Base-by-base conservation (phyloP, 2,888 invertebrate species). In the Gnatocerus cornutus region DNA sequence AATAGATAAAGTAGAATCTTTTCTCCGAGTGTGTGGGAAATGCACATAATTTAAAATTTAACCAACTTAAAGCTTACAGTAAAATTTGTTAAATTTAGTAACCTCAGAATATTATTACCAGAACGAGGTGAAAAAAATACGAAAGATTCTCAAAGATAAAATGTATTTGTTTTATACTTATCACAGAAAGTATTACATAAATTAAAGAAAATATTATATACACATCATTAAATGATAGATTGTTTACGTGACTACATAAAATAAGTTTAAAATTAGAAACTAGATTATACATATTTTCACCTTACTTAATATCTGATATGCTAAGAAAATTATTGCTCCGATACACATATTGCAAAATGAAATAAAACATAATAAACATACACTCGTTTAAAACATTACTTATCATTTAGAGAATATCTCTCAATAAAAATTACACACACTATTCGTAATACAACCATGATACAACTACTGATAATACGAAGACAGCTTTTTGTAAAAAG, bases 251-350 rank as follows among this genome's bases (percentile, higher is more conserved):
- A 43, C 50, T 59, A 52, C 41, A 43, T 43, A 61, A 68, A 62
- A 55, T 48, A 56, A 62, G 39, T 62, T 53, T 30, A 13, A 63
- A 63, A 39, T 46, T 48, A 63, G 62, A 68, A 37, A 14, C 45
- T 56, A 68, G 46, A 59, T 68, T 67, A 68, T 62, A 55, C 68
- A 62, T 68, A 53, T 58, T 30, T 48, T 67, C 59, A 67, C 66
- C 66, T 67, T 67, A 67, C 58, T 50, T 67, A 67, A 59, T 56
- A 65, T 50, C 37, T 68, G 73, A 75, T 73, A 75, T 73, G 73
- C 71, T 75, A 75, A 71, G 61, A 55, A 75, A 75, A 75, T 75
- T 75, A 75, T 75, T 75, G 75, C 75, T 75, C 56, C 41, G 62
- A 70, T 70, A 70, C 70, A 70, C 70, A 66, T 61, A 70, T 69